These are phyloP conservation scores for Cyprinodon brontotheroides DNA, from an alignment of 2,113 vertebrate species.

Conservation along the genomic window DNA sequence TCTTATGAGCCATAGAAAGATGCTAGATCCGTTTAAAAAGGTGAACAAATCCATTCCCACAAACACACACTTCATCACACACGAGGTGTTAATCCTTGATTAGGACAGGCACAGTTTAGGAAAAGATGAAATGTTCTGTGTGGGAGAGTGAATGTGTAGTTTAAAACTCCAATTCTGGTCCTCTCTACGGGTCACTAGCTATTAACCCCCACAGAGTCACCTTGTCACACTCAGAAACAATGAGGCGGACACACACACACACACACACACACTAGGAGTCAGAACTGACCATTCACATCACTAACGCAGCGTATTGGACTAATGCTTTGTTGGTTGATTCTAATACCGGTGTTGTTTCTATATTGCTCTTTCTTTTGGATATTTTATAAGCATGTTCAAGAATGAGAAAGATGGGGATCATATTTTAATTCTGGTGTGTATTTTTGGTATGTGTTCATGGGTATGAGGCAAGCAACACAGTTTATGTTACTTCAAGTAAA, in stretches of 20 bases:
- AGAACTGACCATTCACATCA: constrained; percentile 18
- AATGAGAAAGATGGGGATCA: constrained; percentile 16
- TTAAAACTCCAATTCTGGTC: constrained; percentile 44
- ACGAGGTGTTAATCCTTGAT: constrained; percentile 18
- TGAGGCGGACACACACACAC: constrained; percentile 5
- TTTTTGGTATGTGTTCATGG: no score
- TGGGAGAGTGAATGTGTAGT: constrained; percentile 15
- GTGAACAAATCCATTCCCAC: background rate
- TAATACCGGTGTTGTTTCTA: constrained; percentile 60
- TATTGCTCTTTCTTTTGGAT: constrained; percentile 22
- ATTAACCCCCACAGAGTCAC: constrained; percentile 76
- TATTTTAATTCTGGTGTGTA: no score
- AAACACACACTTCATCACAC: background rate
- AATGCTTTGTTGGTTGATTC: constrained; percentile 49
- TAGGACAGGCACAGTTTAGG: constrained; percentile 29
- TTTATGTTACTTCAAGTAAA: no score
- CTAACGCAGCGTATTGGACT: background rate
- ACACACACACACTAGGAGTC: constrained; percentile 6
- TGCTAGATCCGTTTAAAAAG: background rate
- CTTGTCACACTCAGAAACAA: constrained; percentile 51
- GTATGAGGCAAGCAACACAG: no score
- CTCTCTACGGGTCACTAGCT: constrained; percentile 65
- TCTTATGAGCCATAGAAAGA: background rate
- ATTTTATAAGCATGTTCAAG: constrained; percentile 46
- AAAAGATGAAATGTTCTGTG: constrained; percentile 19